These are phyloP conservation scores for Microtus ochrogaster DNA, from an alignment of 2,113 vertebrate species.

Conservation along the genomic window DNA sequence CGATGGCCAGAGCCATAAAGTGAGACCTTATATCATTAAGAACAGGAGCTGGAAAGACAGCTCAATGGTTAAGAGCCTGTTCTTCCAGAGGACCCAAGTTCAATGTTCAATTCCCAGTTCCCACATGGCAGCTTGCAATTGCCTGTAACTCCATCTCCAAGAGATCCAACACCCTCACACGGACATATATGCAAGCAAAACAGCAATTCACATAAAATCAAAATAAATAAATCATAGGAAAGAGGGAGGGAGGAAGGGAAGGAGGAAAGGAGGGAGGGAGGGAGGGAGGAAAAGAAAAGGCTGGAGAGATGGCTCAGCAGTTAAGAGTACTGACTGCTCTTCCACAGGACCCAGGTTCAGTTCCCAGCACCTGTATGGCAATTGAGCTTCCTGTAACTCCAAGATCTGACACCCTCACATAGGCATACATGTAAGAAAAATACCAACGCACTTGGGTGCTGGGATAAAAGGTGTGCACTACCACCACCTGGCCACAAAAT, in stretches of 20 bases:
- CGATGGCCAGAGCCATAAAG: background rate
- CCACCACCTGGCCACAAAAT: background rate
- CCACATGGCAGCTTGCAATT: background rate
- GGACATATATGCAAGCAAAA: background rate
- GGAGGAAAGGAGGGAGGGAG: rapidly evolving
- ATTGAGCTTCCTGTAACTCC: background rate
- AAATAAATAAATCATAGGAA: background rate
- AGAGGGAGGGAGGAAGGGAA: no score
- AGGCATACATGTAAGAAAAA: background rate
- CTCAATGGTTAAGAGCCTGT: background rate
- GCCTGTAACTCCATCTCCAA: background rate
- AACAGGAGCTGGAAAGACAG: background rate
- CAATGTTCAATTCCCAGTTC: background rate
- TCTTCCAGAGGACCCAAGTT: background rate
- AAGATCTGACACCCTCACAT: background rate
- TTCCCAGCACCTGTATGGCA: background rate
- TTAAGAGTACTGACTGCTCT: background rate
- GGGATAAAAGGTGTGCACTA: background rate
- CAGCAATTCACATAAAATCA: no score
- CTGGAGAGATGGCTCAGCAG: background rate
- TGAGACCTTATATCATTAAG: background rate
- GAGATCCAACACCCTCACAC: background rate
- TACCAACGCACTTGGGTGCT: background rate
- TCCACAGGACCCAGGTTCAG: background rate
- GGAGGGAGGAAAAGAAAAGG: no score